Conservation (phyloP, 2,888 invertebrate species). For the Megamerina dolium region DNA sequence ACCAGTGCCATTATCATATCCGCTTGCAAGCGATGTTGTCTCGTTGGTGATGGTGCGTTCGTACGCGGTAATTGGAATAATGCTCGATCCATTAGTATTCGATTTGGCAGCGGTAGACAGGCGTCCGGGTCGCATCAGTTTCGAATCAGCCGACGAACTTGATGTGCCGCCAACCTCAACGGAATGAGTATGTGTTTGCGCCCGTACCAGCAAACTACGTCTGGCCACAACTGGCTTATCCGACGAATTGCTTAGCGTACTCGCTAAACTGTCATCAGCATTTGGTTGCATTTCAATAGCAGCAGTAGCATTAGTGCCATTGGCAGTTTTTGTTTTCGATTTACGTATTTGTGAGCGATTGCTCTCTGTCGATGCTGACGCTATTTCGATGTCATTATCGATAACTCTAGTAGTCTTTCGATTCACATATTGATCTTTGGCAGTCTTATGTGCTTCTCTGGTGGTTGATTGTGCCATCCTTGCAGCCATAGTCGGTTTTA, state of each 20-base stretch:
- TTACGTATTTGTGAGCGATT: constrained; percentile 14
- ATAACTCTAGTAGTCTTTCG: constrained; percentile 6
- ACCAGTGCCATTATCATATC: constrained; percentile 32
- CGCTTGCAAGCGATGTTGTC: constrained; percentile 30
- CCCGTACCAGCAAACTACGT: constrained; percentile 40
- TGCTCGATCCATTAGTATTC: constrained; percentile 11
- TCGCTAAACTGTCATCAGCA: constrained; percentile 42
- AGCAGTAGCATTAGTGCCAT: not conserved
- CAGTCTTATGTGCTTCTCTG: too few species aligned
- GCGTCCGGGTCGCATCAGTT: not conserved
- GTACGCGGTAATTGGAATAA: constrained; percentile 20
- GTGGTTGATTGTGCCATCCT: not conserved
- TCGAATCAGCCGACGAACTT: constrained; percentile 21
- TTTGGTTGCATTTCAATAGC: constrained; percentile 5
- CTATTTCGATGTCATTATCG: constrained; percentile 27
- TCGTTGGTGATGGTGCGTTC: constrained; percentile 21
- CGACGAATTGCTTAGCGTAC: constrained; percentile 45
- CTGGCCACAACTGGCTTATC: constrained; percentile 24
- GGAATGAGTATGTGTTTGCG: constrained; percentile 40
- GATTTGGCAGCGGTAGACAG: constrained; percentile 23
- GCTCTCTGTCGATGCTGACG: constrained; percentile 16
- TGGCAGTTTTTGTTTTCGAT: constrained; percentile 17
- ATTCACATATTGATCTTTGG: not conserved
- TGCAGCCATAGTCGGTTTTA: constrained; percentile 8
- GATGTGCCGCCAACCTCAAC: constrained; percentile 15